A percentile compares a stretch with the other conserved stretches of the same genome.
These are phyloP conservation scores for Paraplagusia blochii DNA, from an alignment of 2,113 vertebrate genomes.

Conservation along the genomic window DNA sequence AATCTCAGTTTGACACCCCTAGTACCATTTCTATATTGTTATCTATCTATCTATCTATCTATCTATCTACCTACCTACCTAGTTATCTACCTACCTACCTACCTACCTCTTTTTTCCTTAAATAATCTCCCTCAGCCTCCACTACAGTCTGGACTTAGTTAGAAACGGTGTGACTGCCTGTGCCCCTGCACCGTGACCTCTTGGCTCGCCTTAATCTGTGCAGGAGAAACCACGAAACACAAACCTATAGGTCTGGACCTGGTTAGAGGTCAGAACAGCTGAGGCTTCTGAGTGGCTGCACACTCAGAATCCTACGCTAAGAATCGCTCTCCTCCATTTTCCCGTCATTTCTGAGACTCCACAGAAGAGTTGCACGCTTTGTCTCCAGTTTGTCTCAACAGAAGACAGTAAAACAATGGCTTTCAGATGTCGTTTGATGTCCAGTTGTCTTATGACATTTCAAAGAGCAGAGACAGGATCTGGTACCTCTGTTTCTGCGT, in stretches of 20 bases:
- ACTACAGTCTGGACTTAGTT: conserved; percentile 46
- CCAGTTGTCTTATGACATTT: conserved; percentile 6
- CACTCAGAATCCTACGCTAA: conserved; percentile 19
- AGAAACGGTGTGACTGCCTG: conserved; percentile 12
- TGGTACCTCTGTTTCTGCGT: conserved; percentile 21
- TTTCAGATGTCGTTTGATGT: conserved; percentile 25
- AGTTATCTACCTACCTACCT: too few species aligned
- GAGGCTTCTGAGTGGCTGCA: background rate
- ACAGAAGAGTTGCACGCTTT: conserved; percentile 8
- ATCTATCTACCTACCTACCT: too few species aligned
- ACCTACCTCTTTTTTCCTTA: background rate
- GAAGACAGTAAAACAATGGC: conserved; percentile 3
- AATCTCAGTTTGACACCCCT: too few species aligned
- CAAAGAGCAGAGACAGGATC: conserved; percentile 6
- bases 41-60: too few species aligned
- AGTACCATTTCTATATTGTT: too few species aligned
- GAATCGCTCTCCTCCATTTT: conserved; percentile 12
- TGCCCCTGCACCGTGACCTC: conserved; percentile 29
- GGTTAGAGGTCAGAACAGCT: conserved; percentile 30
- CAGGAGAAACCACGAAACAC: conserved; percentile 35
- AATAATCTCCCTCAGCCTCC: conserved; percentile 22
- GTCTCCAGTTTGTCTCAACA: conserved; percentile 1
- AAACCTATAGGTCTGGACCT: conserved; percentile 27
- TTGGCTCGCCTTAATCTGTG: conserved; percentile 27
- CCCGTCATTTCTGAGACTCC: background rate